Base-by-base conservation (phyloP, 2,888 invertebrate genomes). In the Prosopocoilus inquinatus region DNA sequence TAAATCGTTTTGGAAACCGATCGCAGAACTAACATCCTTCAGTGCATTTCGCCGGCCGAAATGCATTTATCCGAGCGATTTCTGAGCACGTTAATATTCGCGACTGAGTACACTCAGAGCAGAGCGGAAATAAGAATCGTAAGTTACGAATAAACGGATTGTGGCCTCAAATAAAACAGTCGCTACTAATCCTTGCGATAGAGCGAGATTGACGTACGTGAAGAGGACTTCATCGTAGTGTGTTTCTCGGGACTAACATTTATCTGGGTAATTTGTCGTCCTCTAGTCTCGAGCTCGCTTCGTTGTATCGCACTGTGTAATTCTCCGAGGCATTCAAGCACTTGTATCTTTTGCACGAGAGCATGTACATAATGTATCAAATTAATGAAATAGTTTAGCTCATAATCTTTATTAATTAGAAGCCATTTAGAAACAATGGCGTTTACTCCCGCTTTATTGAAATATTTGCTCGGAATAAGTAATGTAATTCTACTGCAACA, bases 241-340 rank as follows among this genome's bases (percentile, higher is more conserved):
- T 41, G 41, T 32, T 47, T 12, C 12, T 47, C 33, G 35, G 35
- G 47, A 34, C 33, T 34, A 54, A 34, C 50, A 56, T 35, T 56
- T 51, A 47, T 47, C 35, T 35, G 34, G 47, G 33, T 34, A 47
- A 47, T 47, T 47, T 47, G 47, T 47, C 47, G 47, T 47, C 47
- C 16, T 41, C 16, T 41, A 15, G 41, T 41, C 13, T 11, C 38
- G 38, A 38, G 38, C 38, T 11, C 38, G 38, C 38, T 12, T 38
- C 38, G 38, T 12, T 38, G 38, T 12, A 28, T 28, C 20, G 20
- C 20, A 28, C 20, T 28, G 20, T 28, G 20, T 28, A 28, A 28
- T 28, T 28, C 20, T 28, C 20, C 20, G 20, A 28, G 20, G 20
- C 20, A 28, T 28, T 28, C 20, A 28, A 28, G 20, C 20, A 28